Evolutionary conservation across 2,888 invertebrate species (phyloP), one percentile per base, ranked within the genome.

Genomic region (Oscheius onirici): DNA sequence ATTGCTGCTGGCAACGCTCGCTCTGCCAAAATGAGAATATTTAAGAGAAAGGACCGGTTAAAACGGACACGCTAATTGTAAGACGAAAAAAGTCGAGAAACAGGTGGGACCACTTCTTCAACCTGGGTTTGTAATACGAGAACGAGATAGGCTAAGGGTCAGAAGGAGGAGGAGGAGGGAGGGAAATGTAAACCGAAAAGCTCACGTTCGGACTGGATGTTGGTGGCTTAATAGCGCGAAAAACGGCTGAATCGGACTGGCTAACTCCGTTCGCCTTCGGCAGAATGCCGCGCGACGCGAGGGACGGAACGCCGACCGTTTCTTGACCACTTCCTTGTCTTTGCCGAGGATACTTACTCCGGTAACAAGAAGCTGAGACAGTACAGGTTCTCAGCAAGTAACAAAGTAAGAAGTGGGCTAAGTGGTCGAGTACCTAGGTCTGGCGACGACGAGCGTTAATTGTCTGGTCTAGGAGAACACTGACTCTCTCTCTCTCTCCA

Each of bases 161-260:
- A 46, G 20, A 20, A 46, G 46, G n/a, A 46, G 20, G 46, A 6
- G n/a, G 55, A 24, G 28, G 55, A 41, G 20, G 22, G 63, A 34
- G 63, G 44, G 63, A 63, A 63, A 63, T 63, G 63, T 63, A 63
- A 63, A 63, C 63, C 63, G 63, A 63, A 63, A 63, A 63, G 63
- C 63, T 63, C 63, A 46, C 63, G 63, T 63, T 63, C 49, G 63
- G 46, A 63, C 63, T 63, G 63, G 63, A 63, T 63, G 46, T 46
- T 49, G 63, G 63, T 28, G 63, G 63, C 63, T 63, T 63, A 63
- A 63, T 63, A 63, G 63, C 63, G 63, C 63, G 49, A 63, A 63
- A 63, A 63, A 63, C 46, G 49, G 63, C 49, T 15, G 63, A 63
- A 63, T 63, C 63, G 63, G 63, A 63, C 63, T 63, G 63, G 63